Conservation (phyloP, 2,797 vertebrate genomes). For the Pantherophis alleghaniensis region DNA sequence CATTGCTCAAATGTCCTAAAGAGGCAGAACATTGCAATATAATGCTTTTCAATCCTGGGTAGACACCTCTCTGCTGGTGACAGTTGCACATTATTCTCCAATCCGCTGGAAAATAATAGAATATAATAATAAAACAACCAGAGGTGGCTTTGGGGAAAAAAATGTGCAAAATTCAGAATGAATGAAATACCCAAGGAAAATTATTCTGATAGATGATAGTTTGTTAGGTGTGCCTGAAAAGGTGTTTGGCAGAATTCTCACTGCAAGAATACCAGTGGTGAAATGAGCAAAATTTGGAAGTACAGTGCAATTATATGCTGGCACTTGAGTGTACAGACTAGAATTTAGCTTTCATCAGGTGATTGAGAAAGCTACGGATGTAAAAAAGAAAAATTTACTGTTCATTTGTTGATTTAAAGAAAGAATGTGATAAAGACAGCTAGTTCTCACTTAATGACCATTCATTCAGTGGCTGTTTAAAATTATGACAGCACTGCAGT, state of each 20-base stretch:
- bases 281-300: not conserved
- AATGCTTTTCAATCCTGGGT: not conserved
- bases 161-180: too few relatives aligned
- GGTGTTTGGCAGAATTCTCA: not conserved
- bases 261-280: not conserved
- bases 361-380: not conserved
- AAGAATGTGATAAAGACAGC: not conserved
- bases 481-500: not conserved
- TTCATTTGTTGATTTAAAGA: not conserved
- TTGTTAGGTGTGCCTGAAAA: not conserved
- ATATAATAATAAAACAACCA: not conserved
- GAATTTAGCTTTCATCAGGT: not conserved
- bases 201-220: too few relatives aligned
- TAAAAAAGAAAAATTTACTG: not conserved
- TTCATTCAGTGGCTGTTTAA: not conserved
- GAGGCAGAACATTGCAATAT: not conserved
- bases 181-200: too few relatives aligned
- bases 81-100: not conserved
- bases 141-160: not conserved
- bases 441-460: not conserved
- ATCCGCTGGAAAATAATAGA: not conserved
- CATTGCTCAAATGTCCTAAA: not conserved
- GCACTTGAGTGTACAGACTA: not conserved
- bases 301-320: not conserved
- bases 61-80: not conserved